Conservation (phyloP, 2,888 invertebrate genomes). For the Xestobium rufovillosum region DNA sequence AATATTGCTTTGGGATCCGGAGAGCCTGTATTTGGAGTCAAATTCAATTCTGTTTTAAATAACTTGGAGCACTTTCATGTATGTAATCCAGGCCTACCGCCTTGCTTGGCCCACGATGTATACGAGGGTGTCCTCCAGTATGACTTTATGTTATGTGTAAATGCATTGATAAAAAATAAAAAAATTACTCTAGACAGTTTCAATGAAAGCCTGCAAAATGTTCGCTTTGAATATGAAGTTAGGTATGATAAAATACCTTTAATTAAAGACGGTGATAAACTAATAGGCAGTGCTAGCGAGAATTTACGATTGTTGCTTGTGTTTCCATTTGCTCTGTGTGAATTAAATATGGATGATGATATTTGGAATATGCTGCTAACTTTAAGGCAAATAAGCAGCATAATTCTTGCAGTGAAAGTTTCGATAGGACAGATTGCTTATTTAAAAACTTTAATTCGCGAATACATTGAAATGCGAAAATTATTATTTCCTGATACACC, state of each 20-base stretch:
- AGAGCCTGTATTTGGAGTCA: conserved; percentile 16
- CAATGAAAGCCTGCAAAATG: conserved; percentile 10
- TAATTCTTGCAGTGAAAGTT: conserved; percentile 11
- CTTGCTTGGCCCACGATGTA: conserved; percentile 24
- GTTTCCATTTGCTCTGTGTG: conserved; percentile 14
- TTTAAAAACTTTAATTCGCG: conserved; percentile 10
- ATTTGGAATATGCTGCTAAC: conserved; percentile 12
- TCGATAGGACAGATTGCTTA: conserved; percentile 12
- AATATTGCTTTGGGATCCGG: neutral
- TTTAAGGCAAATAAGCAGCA: conserved; percentile 12
- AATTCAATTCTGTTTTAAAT: conserved; percentile 22
- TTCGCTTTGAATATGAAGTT: too few relatives aligned
- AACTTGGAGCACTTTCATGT: conserved; percentile 22
- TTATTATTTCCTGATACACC: conserved; percentile 13
- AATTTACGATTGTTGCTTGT: conserved; percentile 12
- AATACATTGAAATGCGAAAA: conserved; percentile 11
- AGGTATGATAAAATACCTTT: conserved; percentile 10
- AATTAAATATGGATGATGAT: neutral
- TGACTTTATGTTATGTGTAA: conserved; percentile 21
- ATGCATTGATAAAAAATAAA: conserved; percentile 18
- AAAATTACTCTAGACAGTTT: conserved; percentile 12
- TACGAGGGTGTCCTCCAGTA: conserved; percentile 21
- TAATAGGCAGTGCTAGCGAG: conserved; percentile 7
- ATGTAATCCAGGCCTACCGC: conserved; percentile 22
- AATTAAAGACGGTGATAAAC: conserved; percentile 13